Conservation (phyloP, 2,113 vertebrate species). For the Rostratula benghalensis region DNA sequence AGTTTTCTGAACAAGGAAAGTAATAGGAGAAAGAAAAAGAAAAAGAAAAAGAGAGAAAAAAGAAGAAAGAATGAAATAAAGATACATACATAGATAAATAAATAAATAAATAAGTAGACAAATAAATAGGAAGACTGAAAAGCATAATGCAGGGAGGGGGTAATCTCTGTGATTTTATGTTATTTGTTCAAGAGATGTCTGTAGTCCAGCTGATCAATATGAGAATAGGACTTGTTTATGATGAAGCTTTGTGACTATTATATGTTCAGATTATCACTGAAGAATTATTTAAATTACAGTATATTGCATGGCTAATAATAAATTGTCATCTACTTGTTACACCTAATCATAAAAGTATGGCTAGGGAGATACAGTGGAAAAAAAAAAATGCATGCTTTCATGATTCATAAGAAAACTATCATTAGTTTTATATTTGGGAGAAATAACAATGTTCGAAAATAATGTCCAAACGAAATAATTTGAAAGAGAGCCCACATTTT, state of each 20-base stretch:
- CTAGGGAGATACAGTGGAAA: neutral
- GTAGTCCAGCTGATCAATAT: neutral
- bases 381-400: neutral
- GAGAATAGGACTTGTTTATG: neutral
- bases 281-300: neutral
- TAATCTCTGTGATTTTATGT: neutral
- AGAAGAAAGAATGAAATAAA: neutral
- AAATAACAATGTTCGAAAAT: neutral
- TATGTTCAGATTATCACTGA: neutral
- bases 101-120: neutral
- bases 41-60: neutral
- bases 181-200: neutral
- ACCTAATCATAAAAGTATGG: neutral
- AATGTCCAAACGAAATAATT: neutral
- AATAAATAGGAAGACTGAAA: neutral
- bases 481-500: neutral
- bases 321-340: neutral
- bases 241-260: neutral
- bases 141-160: neutral
- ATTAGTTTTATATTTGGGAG: neutral
- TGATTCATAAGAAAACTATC: neutral
- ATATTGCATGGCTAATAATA: neutral
- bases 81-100: no score
- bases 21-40: neutral
- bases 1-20: neutral